A percentile compares a stretch with the other conserved stretches of the same genome.
These are phyloP conservation scores for Drosophila subpulchrella DNA, from an alignment of 1,140 invertebrate species.

Conservation along the genomic window DNA sequence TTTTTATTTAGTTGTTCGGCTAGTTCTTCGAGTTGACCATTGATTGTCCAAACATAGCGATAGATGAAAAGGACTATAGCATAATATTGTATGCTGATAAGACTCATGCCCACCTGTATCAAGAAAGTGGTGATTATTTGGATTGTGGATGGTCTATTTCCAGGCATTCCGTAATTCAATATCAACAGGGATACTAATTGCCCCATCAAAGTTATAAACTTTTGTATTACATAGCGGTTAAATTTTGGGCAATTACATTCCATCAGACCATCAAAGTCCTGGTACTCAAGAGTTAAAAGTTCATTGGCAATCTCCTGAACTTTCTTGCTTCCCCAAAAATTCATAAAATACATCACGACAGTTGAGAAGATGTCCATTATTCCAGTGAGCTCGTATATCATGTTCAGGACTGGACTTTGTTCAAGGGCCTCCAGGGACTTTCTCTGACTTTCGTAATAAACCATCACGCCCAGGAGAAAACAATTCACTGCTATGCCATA, in stretches of 20 bases:
- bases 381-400: slow-evolving; percentile 10
- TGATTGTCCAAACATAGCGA: slow-evolving; percentile 46
- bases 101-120: background rate
- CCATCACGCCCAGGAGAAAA: background rate
- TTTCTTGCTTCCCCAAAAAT: slow-evolving; percentile 17
- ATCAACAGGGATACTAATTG: background rate
- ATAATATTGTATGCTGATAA: slow-evolving; percentile 36
- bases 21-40: slow-evolving; percentile 26
- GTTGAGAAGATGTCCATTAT: background rate
- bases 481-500: background rate
- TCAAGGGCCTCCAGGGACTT: background rate
- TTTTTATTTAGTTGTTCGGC: background rate
- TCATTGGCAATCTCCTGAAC: slow-evolving; percentile 23
- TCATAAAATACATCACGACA: slow-evolving; percentile 6
- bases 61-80: slow-evolving; percentile 34
- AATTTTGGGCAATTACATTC: slow-evolving; percentile 1
- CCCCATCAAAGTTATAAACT: background rate
- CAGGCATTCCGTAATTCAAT: slow-evolving; percentile 5
- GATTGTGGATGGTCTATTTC: background rate
- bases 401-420: slow-evolving; percentile 23
- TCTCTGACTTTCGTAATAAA: background rate
- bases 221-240: slow-evolving; percentile 12
- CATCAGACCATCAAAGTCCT: background rate
- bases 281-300: slow-evolving; percentile 16
- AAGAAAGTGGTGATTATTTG: background rate